Conservation (phyloP, 2,888 invertebrate species). For the Brenthis ino region DNA sequence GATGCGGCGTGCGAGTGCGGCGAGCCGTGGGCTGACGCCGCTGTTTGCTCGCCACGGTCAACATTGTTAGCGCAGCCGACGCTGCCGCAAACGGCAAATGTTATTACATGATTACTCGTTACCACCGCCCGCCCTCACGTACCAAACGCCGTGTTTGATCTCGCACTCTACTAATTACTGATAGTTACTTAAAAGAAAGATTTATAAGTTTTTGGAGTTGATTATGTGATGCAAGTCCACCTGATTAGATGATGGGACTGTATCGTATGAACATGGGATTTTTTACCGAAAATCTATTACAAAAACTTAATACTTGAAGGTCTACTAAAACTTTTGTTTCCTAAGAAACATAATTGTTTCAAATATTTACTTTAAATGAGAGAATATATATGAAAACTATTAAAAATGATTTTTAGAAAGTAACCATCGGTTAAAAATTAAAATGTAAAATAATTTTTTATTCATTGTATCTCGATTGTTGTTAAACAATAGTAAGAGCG, state of each 20-base stretch:
- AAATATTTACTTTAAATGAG: too few species aligned
- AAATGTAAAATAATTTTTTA: slow-evolving; percentile 28
- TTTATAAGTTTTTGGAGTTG: background rate
- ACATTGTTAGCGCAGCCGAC: slow-evolving; percentile 71
- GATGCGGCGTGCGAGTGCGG: slow-evolving; percentile 44
- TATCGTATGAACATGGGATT: too few species aligned
- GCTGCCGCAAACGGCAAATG: slow-evolving; percentile 54
- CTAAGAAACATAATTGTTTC: too few species aligned
- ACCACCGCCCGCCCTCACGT: slow-evolving; percentile 60
- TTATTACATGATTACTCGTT: slow-evolving; percentile 70
- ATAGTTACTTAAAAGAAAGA: background rate
- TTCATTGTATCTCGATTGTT: slow-evolving; percentile 37
- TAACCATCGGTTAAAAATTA: slow-evolving; percentile 5
- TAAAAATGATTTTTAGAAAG: background rate
- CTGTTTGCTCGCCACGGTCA: slow-evolving; percentile 75
- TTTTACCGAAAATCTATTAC: too few species aligned
- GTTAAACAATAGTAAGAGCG: slow-evolving; percentile 47
- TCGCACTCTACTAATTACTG: slow-evolving; percentile 65
- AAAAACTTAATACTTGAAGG: too few species aligned
- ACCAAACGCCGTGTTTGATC: slow-evolving; percentile 60
- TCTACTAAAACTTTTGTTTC: too few species aligned
- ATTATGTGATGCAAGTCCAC: background rate
- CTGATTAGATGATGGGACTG: too few species aligned
- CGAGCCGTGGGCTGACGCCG: slow-evolving; percentile 67
- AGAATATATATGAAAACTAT: background rate